Evolutionary conservation across 1,140 invertebrate species (phyloP).

Genomic region (Drusus annulatus): DNA sequence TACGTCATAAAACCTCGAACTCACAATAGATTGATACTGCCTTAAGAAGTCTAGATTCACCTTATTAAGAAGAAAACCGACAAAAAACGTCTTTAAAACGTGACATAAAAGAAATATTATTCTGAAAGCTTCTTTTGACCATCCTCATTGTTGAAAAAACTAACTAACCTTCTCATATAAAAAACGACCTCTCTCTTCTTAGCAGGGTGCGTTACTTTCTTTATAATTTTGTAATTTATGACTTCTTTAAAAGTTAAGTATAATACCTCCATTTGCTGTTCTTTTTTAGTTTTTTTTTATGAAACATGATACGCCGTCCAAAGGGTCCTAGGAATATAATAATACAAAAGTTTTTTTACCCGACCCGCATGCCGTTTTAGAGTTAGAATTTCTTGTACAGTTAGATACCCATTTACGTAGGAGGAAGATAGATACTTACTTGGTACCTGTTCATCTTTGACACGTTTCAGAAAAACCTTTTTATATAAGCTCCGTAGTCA

Average conservation of each 20-base stretch:
- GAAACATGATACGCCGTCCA: conserved; percentile 10
- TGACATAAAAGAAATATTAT: conserved; percentile 21
- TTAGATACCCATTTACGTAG: too few species aligned
- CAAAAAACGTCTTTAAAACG: background rate
- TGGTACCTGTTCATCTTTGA: too few species aligned
- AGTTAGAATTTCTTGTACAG: too few species aligned
- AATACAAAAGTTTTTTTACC: background rate
- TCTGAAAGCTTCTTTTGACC: conserved; percentile 25
- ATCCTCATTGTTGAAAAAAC: conserved; percentile 29
- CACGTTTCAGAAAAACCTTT: too few species aligned
- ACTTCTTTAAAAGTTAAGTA: conserved; percentile 26
- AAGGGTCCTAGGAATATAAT: background rate
- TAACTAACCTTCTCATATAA: conserved; percentile 35
- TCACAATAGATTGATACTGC: background rate
- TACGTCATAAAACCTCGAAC: background rate
- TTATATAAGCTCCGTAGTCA: too few species aligned
- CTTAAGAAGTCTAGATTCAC: background rate
- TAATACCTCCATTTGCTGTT: conserved; percentile 20
- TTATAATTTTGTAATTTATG: conserved; percentile 36
- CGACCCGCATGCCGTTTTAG: background rate
- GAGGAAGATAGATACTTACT: too few species aligned
- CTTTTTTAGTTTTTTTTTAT: conserved; percentile 20
- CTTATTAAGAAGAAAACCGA: conserved; percentile 3
- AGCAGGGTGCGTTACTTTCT: conserved; percentile 15
- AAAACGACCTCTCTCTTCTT: conserved; percentile 3